Evolutionary conservation across 2,888 invertebrate genomes (phyloP).

Genomic region (Nineta flava): DNA sequence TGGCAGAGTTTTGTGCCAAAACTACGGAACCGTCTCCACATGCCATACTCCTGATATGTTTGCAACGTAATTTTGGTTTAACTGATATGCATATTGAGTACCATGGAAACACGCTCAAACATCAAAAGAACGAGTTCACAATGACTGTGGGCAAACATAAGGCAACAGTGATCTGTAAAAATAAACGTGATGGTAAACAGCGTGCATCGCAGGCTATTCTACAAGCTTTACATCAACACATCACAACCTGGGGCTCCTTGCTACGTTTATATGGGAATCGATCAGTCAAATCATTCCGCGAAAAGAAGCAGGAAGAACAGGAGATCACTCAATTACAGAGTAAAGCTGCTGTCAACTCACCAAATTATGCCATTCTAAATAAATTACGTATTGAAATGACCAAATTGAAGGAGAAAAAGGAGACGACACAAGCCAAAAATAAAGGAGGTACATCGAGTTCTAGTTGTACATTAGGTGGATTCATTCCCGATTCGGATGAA

Average conservation of each 20-base stretch:
- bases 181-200: constrained; percentile 94
- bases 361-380: constrained; percentile 77
- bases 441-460: constrained; percentile 17
- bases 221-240: constrained; percentile 86
- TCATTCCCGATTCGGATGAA: constrained; percentile 40
- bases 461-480: constrained; percentile 37
- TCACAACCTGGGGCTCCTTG: constrained; percentile 87
- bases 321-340: constrained; percentile 82
- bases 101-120: constrained; percentile 71
- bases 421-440: constrained; percentile 10
- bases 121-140: constrained; percentile 84
- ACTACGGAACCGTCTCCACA: constrained; percentile 93
- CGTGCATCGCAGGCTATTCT: constrained; percentile 88
- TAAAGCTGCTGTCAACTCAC: constrained; percentile 77
- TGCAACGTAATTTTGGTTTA: constrained; percentile 83
- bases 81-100: constrained; percentile 78
- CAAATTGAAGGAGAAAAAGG: constrained; percentile 50
- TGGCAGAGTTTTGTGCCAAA: constrained; percentile 89
- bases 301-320: constrained; percentile 83
- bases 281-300: constrained; percentile 79
- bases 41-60: constrained; percentile 79
- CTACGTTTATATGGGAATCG: constrained; percentile 84
- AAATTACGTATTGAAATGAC: constrained; percentile 72
- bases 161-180: constrained; percentile 83
- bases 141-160: constrained; percentile 89